These are phyloP conservation scores for Choloepus hoffmanni DNA, from an alignment of 2,113 vertebrate species.

Conservation along the genomic window DNA sequence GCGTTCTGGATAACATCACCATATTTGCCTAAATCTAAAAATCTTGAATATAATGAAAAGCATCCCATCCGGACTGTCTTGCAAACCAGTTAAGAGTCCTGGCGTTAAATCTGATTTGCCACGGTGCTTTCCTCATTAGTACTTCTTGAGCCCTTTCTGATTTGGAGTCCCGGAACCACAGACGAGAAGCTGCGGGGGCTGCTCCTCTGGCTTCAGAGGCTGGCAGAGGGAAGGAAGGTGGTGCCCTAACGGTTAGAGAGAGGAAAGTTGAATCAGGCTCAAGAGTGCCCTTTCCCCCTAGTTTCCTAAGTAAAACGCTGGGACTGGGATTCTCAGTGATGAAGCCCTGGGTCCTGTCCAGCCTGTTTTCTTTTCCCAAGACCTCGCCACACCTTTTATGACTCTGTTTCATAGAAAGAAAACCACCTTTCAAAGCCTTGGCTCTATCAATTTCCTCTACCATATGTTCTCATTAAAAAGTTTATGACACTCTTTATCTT, in stretches of 20 bases:
- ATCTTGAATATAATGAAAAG: not conserved
- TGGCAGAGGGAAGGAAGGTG: not conserved
- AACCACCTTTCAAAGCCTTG: slow-evolving; percentile 65
- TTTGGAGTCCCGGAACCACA: not conserved
- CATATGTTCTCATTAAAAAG: slow-evolving; percentile 84
- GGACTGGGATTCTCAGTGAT: not conserved
- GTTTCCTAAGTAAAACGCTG: not conserved
- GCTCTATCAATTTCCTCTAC: slow-evolving; percentile 71
- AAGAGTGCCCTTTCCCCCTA: too few species aligned
- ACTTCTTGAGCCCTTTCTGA: not conserved
- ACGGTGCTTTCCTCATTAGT: not conserved
- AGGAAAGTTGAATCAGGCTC: not conserved
- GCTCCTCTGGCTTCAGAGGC: not conserved
- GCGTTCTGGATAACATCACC: not conserved
- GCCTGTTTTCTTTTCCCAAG: not conserved
- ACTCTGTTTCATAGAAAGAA: slow-evolving; percentile 61
- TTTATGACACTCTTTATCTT: slow-evolving; percentile 83
- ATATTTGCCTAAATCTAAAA: not conserved
- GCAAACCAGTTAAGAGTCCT: not conserved
- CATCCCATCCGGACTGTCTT: not conserved
- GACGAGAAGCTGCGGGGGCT: not conserved
- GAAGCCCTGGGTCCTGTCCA: not conserved
- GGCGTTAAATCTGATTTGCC: not conserved
- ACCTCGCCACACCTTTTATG: not conserved
- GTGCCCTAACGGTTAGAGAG: not conserved